Percentiles rank a stretch among this genome's conserved stretches.
phyloP scores from a whole-genome alignment of 2,888 invertebrate species.

The Agrochola macilenta region DNA sequence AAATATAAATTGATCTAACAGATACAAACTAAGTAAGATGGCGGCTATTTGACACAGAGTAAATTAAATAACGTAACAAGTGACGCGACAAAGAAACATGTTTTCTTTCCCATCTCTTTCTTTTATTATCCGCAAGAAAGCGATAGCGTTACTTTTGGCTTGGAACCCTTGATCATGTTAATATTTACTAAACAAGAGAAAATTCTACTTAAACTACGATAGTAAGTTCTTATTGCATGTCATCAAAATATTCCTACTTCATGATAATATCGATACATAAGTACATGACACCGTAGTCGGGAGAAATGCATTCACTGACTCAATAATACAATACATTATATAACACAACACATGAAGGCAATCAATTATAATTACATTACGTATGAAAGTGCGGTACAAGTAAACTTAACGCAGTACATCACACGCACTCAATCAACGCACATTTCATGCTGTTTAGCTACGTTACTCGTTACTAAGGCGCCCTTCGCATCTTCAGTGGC shows the following conservation, averaged over 20 bases:
- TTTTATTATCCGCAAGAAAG: slow-evolving; percentile 15
- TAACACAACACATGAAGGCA: neutral
- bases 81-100: neutral
- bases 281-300: slow-evolving; percentile 15
- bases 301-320: slow-evolving; percentile 2
- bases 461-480: neutral
- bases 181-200: neutral
- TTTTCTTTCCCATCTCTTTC: neutral
- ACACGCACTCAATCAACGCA: neutral
- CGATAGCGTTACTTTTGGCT: neutral
- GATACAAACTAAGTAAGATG: slow-evolving; percentile 15
- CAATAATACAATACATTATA: neutral
- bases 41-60: neutral
- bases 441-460: neutral
- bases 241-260: neutral
- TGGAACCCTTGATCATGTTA: slow-evolving; percentile 6
- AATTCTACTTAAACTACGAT: slow-evolving; percentile 2
- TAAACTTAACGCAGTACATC: slow-evolving; percentile 1
- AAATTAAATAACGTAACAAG: neutral
- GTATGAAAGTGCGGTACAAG: neutral
- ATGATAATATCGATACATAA: neutral
- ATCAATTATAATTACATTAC: slow-evolving; percentile 16
- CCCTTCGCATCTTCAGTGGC: neutral
- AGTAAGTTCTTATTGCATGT: slow-evolving; percentile 22
- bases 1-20: slow-evolving; percentile 24